These are phyloP conservation scores for Ascaphus truei DNA, from an alignment of 2,113 vertebrate genomes.

Conservation along the genomic window DNA sequence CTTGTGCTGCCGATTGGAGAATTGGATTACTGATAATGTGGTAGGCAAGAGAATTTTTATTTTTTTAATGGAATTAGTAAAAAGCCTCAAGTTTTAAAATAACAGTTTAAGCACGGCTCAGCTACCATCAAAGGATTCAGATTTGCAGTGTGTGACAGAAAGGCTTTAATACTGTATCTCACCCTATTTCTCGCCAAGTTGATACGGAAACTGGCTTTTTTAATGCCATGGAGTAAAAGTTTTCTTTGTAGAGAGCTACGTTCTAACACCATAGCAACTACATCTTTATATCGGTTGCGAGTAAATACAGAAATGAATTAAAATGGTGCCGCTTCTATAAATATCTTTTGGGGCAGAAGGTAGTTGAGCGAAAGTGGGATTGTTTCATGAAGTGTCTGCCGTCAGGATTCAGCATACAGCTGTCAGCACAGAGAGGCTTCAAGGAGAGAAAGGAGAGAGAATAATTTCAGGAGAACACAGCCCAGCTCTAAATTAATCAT, in stretches of 20 bases:
- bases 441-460: too few relatives aligned
- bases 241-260: background rate
- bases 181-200: background rate
- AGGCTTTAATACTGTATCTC: background rate
- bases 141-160: background rate
- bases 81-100: too few relatives aligned
- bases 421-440: background rate
- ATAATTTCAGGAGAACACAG: too few relatives aligned
- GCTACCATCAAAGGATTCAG: background rate
- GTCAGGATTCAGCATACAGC: background rate
- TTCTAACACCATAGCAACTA: slow-evolving; percentile 24
- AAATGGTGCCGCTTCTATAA: slow-evolving; percentile 13
- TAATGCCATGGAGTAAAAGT: too few relatives aligned
- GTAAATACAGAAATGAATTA: slow-evolving; percentile 9
- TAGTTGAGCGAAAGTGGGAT: slow-evolving; percentile 8
- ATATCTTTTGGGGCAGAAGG: slow-evolving; percentile 18
- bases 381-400: background rate
- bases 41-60: too few relatives aligned
- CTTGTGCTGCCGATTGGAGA: too few relatives aligned
- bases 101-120: slow-evolving; percentile 14
- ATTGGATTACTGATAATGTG: too few relatives aligned
- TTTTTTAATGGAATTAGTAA: too few relatives aligned
- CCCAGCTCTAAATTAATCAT: too few relatives aligned
- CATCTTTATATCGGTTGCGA: slow-evolving; percentile 3
- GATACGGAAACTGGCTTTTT: background rate